Percentiles rank a stretch among this genome's conserved stretches.
Conservation (phyloP, 1,140 invertebrate genomes). For the Papilio helenus region DNA sequence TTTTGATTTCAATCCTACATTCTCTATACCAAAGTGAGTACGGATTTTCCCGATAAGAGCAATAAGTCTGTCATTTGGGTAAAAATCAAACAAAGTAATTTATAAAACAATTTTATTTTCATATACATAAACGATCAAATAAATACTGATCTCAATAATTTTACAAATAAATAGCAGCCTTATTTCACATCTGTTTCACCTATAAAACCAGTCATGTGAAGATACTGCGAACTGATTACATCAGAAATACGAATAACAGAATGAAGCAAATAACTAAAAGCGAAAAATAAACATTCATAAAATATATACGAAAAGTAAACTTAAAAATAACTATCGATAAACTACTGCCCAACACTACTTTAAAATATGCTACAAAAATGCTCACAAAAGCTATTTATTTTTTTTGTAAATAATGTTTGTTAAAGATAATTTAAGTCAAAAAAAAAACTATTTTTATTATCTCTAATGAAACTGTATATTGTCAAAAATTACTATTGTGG, state of each 20-base stretch:
- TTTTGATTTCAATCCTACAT: no score
- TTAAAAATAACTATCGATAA: constrained; percentile 20
- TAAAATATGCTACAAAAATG: not conserved
- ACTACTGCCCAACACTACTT: not conserved
- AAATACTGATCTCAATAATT: constrained; percentile 66
- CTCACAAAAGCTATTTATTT: not conserved
- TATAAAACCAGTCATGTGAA: constrained; percentile 78
- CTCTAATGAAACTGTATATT: not conserved
- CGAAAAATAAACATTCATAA: constrained; percentile 20
- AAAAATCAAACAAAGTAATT: constrained; percentile 45
- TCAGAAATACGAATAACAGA: constrained; percentile 31
- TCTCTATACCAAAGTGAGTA: no score
- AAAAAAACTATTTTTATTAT: not conserved
- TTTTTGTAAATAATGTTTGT: no score
- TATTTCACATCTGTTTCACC: constrained; percentile 75
- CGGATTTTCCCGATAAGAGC: no score
- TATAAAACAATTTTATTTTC: constrained; percentile 6
- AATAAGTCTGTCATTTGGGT: no score
- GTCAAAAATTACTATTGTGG: not conserved
- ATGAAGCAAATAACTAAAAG: constrained; percentile 24
- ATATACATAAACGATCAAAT: constrained; percentile 54
- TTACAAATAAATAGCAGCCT: constrained; percentile 48
- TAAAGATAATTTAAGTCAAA: no score
- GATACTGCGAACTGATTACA: constrained; percentile 40
- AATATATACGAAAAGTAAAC: constrained; percentile 24